These are phyloP conservation scores for Nemotelus pantherinus DNA, from an alignment of 2,888 invertebrate genomes.

Conservation along the genomic window DNA sequence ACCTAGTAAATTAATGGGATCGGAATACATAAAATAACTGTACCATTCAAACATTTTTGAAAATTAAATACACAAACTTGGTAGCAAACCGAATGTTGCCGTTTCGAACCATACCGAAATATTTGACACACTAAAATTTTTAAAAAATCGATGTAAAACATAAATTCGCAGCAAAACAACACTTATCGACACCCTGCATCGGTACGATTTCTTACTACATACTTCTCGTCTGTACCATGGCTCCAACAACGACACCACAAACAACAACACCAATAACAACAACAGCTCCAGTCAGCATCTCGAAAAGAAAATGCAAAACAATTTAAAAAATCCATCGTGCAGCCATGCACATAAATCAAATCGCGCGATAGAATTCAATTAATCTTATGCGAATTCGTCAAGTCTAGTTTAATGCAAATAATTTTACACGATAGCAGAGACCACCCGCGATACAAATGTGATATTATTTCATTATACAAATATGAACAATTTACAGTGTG, in stretches of 20 bases:
- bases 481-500: neutral
- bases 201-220: neutral
- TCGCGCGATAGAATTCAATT: constrained; percentile 53
- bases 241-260: constrained; percentile 23
- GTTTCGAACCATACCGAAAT: too few relatives aligned
- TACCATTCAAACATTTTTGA: too few relatives aligned
- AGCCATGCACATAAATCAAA: constrained; percentile 46
- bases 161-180: neutral
- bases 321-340: constrained; percentile 39
- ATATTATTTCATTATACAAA: constrained; percentile 2
- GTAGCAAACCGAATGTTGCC: too few relatives aligned
- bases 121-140: too few relatives aligned
- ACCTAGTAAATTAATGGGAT: too few relatives aligned
- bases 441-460: constrained; percentile 47
- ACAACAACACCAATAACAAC: constrained; percentile 4
- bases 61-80: too few relatives aligned
- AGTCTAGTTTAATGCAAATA: constrained; percentile 51
- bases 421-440: constrained; percentile 51
- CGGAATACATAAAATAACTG: too few relatives aligned
- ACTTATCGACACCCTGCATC: constrained; percentile 15
- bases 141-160: neutral
- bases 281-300: neutral
- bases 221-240: neutral
- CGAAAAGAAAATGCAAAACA: constrained; percentile 35
- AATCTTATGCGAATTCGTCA: constrained; percentile 51